Evolutionary conservation across 2,888 invertebrate genomes (phyloP).

Genomic region (Machimus rusticus): DNA sequence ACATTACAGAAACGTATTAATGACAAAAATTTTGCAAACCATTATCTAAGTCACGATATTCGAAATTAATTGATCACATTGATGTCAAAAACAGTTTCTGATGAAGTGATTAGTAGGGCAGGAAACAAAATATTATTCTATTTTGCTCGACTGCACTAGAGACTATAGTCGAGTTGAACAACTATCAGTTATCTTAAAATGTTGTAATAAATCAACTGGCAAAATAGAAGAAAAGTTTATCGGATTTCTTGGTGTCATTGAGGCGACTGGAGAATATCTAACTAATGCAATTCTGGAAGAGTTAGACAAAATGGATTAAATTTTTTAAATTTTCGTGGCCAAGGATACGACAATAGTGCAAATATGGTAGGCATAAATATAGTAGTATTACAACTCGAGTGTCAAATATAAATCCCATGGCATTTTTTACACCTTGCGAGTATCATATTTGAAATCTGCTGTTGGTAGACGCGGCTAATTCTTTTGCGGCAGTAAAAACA

Average conservation of each 20-base stretch:
- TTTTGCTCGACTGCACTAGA: background rate
- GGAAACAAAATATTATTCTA: constrained; percentile 2
- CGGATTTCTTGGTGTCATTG: background rate
- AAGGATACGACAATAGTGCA: no score
- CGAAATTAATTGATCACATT: background rate
- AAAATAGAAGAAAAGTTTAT: background rate
- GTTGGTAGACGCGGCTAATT: background rate
- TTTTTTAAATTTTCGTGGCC: background rate
- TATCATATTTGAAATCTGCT: no score
- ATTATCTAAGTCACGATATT: background rate
- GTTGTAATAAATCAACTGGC: background rate
- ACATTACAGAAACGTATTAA: background rate
- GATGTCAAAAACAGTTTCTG: background rate
- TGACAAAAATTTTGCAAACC: background rate
- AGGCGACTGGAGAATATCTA: background rate
- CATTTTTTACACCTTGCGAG: background rate
- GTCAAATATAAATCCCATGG: background rate
- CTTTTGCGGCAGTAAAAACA: background rate
- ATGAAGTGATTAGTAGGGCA: background rate
- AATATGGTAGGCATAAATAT: background rate
- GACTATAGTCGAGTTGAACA: background rate
- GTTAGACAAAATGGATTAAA: background rate
- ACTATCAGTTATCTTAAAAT: background rate
- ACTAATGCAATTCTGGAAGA: background rate
- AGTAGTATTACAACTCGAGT: background rate